Evolutionary conservation across 2,797 vertebrate genomes (phyloP), one percentile per base, ranked within the genome.

Genomic region (Artibeus jamaicensis): DNA sequence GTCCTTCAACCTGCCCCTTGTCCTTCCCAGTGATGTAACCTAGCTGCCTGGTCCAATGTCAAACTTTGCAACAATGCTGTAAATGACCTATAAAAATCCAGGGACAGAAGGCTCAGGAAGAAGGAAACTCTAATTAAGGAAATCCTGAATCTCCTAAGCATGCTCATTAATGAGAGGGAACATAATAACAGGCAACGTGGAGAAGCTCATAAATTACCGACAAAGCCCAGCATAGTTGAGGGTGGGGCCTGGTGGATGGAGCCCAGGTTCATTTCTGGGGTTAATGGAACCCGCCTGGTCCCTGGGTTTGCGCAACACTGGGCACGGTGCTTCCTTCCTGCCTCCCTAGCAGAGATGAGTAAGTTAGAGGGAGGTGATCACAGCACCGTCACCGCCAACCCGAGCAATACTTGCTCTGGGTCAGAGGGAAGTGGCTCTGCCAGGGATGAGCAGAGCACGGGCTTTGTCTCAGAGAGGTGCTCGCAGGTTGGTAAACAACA

Each of bases 101-200:
- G 82, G 89, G 62, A 92, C 84, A 89, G 44, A 93, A 84, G 2
- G 37, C 97, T 65, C 86, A 0, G 73, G 97, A 89, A 98, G 96
- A 97, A 97, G 97, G 97, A 98, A 97, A 93, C 83, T 34, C 94
- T 96, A 89, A 97, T 98, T 96, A 96, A 97, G 97, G 94, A 97
- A 97, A 93, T 95, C 92, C 67, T 89, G 97, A 90, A 77, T 96
- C 95, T 94, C 76, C 68, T 62, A 11, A 53, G 71, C 86, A 78
- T 88, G 93, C 76, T 22, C 82, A 76, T 26, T 82, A 98, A 91
- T 16, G 67, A 0, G 44, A 96, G 44, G 96, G 92, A 76, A 77
- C 97, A 95, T 97, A 98, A 96, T 97, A 97, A 98, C 97, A 98
- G 96, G 97, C 96, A 87, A 97, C 96, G 96, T 95, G 86, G 86